Conservation (phyloP, 1,140 invertebrate species). For the Pteromalus puparum region DNA sequence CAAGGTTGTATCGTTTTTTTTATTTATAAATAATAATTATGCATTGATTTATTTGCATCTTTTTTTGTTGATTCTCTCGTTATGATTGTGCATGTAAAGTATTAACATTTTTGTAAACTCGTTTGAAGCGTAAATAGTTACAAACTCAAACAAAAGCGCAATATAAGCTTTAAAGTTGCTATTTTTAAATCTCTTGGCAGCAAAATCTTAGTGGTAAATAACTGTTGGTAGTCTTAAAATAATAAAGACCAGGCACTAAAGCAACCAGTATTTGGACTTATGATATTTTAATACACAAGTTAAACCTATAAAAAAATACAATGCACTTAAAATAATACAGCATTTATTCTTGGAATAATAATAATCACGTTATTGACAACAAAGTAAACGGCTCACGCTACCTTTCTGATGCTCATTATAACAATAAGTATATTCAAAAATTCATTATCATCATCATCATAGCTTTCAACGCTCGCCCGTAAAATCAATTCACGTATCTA, state of each 20-base stretch:
- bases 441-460: background rate
- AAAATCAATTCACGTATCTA: background rate
- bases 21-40: no score
- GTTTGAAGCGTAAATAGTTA: no score
- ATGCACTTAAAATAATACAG: constrained; percentile 34
- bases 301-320: constrained; percentile 46
- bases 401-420: background rate
- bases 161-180: no score
- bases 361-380: constrained; percentile 32
- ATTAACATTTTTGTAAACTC: no score
- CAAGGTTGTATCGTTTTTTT: no score
- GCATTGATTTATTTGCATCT: no score
- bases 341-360: constrained; percentile 47
- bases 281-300: constrained; percentile 39
- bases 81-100: no score
- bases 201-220: background rate
- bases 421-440: constrained; percentile 8
- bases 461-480: background rate
- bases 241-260: background rate
- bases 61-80: no score
- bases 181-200: no score
- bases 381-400: background rate
- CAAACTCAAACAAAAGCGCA: no score
- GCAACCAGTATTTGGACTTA: background rate
- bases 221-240: constrained; percentile 14